These are phyloP conservation scores for Rapana venosa DNA, from an alignment of 2,888 invertebrate genomes.

Conservation along the genomic window DNA sequence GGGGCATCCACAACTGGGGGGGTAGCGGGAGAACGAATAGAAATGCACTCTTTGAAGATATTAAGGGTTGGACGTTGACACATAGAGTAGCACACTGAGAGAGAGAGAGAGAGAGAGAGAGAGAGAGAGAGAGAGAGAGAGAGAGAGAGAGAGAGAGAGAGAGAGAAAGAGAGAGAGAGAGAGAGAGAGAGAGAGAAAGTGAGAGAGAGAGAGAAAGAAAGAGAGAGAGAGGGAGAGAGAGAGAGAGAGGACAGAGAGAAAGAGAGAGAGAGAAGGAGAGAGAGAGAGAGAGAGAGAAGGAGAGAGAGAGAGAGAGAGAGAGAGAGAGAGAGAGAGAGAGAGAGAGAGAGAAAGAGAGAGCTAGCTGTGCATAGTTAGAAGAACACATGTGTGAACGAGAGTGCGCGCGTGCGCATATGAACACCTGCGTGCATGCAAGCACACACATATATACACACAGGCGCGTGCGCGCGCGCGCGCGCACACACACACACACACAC, in stretches of 20 bases:
- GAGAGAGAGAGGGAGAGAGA: not conserved
- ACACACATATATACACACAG: too few species aligned
- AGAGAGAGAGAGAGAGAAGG: not conserved
- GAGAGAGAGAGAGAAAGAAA: not conserved
- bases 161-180: not conserved
- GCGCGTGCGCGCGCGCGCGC: not conserved
- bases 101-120: conserved; percentile 11
- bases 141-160: not conserved
- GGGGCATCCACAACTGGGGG: too few species aligned
- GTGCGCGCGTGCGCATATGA: too few species aligned
- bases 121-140: not conserved
- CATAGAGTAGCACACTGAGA: not conserved
- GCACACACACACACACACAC: not conserved
- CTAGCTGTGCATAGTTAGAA: too few species aligned
- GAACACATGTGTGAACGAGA: too few species aligned
- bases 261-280: not conserved
- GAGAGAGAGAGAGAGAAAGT: not conserved
- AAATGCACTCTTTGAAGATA: too few species aligned
- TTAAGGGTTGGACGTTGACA: too few species aligned
- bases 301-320: not conserved
- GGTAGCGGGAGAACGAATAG: too few species aligned
- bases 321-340: too few species aligned
- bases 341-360: too few species aligned
- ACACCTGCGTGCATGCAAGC: too few species aligned
- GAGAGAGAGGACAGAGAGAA: not conserved